Conservation (phyloP, 1,140 invertebrate genomes). For the Lineus longissimus region DNA sequence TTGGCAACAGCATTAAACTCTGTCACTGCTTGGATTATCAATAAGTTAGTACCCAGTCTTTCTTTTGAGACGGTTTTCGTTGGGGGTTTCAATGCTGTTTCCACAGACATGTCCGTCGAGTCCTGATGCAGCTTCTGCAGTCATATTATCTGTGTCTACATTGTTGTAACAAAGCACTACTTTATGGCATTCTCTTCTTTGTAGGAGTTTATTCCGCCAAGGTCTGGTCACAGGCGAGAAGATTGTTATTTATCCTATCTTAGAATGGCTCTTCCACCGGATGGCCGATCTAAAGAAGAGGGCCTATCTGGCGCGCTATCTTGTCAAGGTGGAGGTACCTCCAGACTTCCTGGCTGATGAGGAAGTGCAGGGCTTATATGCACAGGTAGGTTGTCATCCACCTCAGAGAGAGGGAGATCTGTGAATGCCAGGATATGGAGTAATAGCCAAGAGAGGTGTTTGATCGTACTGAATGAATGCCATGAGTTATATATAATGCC, state of each 20-base stretch:
- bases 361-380: conserved; percentile 68
- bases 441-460: neutral
- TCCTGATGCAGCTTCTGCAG: too few relatives aligned
- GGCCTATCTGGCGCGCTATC: conserved; percentile 73
- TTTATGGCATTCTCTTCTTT: neutral
- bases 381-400: conserved; percentile 60
- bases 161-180: too few relatives aligned
- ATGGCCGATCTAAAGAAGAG: conserved; percentile 72
- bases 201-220: conserved; percentile 60
- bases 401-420: neutral
- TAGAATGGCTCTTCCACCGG: conserved; percentile 74
- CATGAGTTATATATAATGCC: too few relatives aligned
- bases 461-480: neutral
- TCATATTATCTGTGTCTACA: too few relatives aligned
- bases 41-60: too few relatives aligned
- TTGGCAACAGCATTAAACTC: too few relatives aligned
- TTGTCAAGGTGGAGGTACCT: conserved; percentile 77
- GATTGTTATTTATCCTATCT: conserved; percentile 69
- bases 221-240: conserved; percentile 72
- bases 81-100: too few relatives aligned
- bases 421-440: neutral
- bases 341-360: conserved; percentile 73
- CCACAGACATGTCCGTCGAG: too few relatives aligned
- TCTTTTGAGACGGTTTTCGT: too few relatives aligned
- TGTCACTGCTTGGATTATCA: too few relatives aligned